Conservation (phyloP, 2,797 vertebrate species). For the Pyrrhura leucotis region DNA sequence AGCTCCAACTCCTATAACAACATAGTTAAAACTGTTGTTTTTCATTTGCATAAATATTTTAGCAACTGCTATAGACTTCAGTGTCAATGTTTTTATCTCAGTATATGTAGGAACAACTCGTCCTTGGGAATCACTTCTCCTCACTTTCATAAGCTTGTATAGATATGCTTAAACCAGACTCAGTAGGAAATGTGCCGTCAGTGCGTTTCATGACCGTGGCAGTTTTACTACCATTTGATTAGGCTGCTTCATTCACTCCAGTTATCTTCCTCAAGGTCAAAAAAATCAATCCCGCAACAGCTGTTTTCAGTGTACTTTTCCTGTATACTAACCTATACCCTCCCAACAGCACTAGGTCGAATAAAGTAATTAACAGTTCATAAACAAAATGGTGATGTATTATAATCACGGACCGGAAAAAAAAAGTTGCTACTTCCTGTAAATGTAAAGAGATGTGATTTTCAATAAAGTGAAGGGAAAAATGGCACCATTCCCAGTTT, state of each 20-base stretch:
- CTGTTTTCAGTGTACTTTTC: constrained; percentile 19
- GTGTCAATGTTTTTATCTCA: constrained; percentile 15
- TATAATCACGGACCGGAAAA: not conserved
- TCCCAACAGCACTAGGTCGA: not conserved
- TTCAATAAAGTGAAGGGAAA: not conserved
- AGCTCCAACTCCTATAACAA: not conserved
- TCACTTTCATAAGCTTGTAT: not conserved
- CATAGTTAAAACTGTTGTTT: not conserved
- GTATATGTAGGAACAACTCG: not conserved
- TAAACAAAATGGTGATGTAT: constrained; percentile 26
- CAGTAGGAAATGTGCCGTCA: not conserved
- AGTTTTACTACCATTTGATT: constrained; percentile 28
- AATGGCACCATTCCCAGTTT: constrained; percentile 39
- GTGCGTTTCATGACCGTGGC: not conserved
- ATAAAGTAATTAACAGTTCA: not conserved
- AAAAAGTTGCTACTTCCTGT: constrained; percentile 19
- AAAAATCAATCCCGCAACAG: not conserved
- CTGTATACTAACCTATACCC: not conserved
- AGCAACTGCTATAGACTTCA: not conserved
- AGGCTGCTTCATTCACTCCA: constrained; percentile 21
- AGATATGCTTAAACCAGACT: not conserved
- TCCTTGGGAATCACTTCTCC: constrained; percentile 4
- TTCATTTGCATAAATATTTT: constrained; percentile 26
- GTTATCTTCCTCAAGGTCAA: constrained; percentile 40
- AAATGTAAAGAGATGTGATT: constrained; percentile 12